A percentile compares a stretch with the other conserved stretches of the same genome.
These are phyloP conservation scores for Drosophila subpulchrella DNA, from an alignment of 1,140 invertebrate genomes.

Conservation along the genomic window DNA sequence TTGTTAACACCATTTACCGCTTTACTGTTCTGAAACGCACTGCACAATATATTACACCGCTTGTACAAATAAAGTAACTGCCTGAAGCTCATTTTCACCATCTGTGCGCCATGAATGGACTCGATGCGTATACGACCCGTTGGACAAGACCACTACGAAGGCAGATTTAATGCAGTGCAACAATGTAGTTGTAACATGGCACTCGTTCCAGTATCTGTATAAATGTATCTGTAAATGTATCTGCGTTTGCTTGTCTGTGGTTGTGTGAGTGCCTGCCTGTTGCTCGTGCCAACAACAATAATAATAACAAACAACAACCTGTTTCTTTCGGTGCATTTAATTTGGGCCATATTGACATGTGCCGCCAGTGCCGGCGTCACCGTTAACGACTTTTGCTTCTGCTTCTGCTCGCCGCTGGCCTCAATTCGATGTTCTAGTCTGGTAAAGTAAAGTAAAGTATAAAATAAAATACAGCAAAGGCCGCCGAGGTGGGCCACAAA, in stretches of 20 bases:
- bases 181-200: constrained; percentile 3
- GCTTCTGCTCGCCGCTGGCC: constrained; percentile 48
- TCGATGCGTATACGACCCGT: constrained; percentile 60
- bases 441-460: constrained; percentile 12
- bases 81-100: constrained; percentile 16
- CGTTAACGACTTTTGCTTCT: constrained; percentile 58
- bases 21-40: constrained; percentile 26
- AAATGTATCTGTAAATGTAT: not conserved
- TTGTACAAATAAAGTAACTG: constrained; percentile 32
- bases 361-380: constrained; percentile 34
- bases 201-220: not conserved
- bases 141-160: constrained; percentile 26
- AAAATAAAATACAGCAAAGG: constrained; percentile 48
- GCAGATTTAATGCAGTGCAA: constrained; percentile 32
- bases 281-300: constrained; percentile 57
- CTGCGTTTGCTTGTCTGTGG: constrained; percentile 9
- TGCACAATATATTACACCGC: constrained; percentile 19
- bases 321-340: constrained; percentile 66
- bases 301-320: constrained; percentile 49
- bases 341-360: constrained; percentile 80
- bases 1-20: constrained; percentile 9
- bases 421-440: constrained; percentile 56
- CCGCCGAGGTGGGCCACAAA: constrained; percentile 55
- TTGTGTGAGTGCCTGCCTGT: constrained; percentile 44
- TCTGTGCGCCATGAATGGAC: constrained; percentile 50